These are phyloP conservation scores for Helicoverpa zea DNA, from an alignment of 1,140 invertebrate species.

Conservation along the genomic window DNA sequence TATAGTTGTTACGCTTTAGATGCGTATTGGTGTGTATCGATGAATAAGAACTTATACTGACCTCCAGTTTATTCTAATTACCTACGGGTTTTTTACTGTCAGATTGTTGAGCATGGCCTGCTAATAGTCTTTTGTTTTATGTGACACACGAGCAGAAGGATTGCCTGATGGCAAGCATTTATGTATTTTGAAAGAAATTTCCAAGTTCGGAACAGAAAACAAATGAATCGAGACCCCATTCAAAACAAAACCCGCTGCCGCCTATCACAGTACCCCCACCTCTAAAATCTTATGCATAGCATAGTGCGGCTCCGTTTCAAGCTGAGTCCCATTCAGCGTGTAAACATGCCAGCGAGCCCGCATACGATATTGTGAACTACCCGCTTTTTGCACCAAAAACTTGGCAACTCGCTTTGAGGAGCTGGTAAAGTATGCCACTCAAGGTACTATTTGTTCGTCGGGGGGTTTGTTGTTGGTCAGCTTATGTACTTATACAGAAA, in stretches of 20 bases:
- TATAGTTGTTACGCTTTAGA: no score
- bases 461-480: background rate
- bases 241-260: background rate
- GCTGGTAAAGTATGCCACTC: background rate
- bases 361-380: slow-evolving; percentile 40
- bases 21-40: no score
- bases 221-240: background rate
- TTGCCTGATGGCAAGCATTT: no score
- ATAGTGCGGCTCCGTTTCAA: slow-evolving; percentile 54
- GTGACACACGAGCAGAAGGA: no score
- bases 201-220: background rate
- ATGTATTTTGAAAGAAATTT: no score
- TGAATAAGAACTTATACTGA: no score
- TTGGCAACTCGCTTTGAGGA: slow-evolving; percentile 15
- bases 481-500: background rate
- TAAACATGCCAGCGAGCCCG: slow-evolving; percentile 42
- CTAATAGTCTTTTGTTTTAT: no score
- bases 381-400: slow-evolving; percentile 28
- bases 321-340: slow-evolving; percentile 54
- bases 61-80: no score
- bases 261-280: slow-evolving; percentile 21
- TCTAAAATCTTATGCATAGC: slow-evolving; percentile 56
- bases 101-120: no score
- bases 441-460: slow-evolving; percentile 6
- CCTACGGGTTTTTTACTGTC: no score